Evolutionary conservation across 2,888 invertebrate genomes (phyloP), one percentile per base, ranked within the genome.

Genomic region (Pyrrhosoma nymphula): DNA sequence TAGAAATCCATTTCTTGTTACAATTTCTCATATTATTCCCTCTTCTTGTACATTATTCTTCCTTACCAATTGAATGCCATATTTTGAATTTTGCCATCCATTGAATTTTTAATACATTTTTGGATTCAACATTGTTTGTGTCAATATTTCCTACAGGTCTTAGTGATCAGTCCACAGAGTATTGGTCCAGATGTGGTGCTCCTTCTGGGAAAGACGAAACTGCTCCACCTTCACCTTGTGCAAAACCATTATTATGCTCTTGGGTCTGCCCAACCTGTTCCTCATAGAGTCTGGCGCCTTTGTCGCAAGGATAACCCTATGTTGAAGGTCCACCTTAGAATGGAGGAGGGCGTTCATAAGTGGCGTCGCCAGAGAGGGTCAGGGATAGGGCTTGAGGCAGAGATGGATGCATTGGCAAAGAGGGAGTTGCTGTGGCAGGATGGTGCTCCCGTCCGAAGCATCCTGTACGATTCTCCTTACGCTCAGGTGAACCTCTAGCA

Each of bases 151-250:
- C 63, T 14, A 23, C 96, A 98, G 98, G 97, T 97, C 96, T 96
- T 98, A 95, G 97, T 97, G 12, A 97, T 98, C 95, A 98, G 98
- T 96, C 98, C 98, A 6, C 98, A 98, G 97, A 98, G 98, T 97
- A 97, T 99, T 93, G 98, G 98, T 90, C 98, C 98, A 95, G 98
- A 98, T 96, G 97, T 98, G 0, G 96, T 98, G 39, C 97, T 98
- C 96, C 97, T 98, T 90, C 96, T 98, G 88, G 98, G 98, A n/a
- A 97, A 98, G 95, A 98, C 97, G 0, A 97, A 97, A 96, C 96
- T 98, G 95, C 97, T 97, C 95, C 98, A 98, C 96, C 97, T 99
- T 95, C 98, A 98, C 96, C 97, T 99, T 95, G 96, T 98, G 30
- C 98, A 99, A 97, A 98, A 98, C 96, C 97, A 97, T 90, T 98